Base-by-base conservation (phyloP, 2,888 invertebrate species). In the Microdon myrmicae region DNA sequence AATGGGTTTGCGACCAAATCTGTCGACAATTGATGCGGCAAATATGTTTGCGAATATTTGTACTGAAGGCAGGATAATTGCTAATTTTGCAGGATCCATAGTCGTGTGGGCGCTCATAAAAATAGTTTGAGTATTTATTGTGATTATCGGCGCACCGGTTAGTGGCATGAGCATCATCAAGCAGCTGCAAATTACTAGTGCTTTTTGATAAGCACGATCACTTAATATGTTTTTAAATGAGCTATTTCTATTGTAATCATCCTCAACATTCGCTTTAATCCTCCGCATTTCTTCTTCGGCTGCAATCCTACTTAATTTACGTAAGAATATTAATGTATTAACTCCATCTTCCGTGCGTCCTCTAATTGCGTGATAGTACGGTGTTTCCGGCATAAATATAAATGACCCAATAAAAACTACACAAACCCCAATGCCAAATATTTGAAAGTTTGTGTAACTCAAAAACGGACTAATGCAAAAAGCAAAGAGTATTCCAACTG, bases 131-230 rank as follows among this genome's bases (percentile, higher is more conserved):
- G 89, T 87, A 77, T 90, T 91, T 76, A 90, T 90, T 2, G 92
- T 82, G 0, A 93, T 87, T 0, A 90, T 88, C 76, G 91, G 91
- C 72, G 91, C 89, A 1, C 92, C 92, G 1, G 87, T 86, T 66
- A 92, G 82, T 78, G 95, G 94, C 75, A 95, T 95, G 79, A 92
- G 89, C 68, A 86, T 81, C 41, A 91, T 88, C 51, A 94, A 82
- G 3, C 87, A 86, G 68, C 86, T 85, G 0, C 88, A 88, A 41
- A 90, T 85, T 68, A 90, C 83, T 73, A 93, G 84, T 0, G 92
- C 92, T 73, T 87, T 89, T 68, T 88, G 86, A 75, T 91, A 88
- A 13, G 87, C 84, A 54, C 86, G 85, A 5, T 87, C 85, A 70
- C 82, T 85, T 73, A 79, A 83, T 0, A 90, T 81, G 70, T 89